phyloP scores from a whole-genome alignment of 2,888 invertebrate species.

The Steinernema scapterisci region DNA sequence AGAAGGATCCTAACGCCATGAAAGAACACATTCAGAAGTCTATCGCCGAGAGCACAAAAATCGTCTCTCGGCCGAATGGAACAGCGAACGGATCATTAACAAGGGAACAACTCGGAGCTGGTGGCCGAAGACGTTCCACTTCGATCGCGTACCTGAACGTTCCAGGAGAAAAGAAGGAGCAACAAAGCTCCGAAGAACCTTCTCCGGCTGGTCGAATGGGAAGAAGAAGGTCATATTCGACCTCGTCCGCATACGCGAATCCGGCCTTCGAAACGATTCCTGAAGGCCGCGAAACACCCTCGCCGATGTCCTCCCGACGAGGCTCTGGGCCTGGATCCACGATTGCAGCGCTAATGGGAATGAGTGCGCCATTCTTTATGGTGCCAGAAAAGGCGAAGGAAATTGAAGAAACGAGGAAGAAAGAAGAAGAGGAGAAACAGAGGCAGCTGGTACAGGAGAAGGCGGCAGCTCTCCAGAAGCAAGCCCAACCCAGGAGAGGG shows the following conservation, averaged over 20 bases:
- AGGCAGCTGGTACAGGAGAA: too few species aligned
- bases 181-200: background rate
- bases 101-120: slow-evolving; percentile 10
- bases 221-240: background rate
- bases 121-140: background rate
- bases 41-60: background rate
- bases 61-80: background rate
- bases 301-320: background rate
- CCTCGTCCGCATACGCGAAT: slow-evolving; percentile 10
- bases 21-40: background rate
- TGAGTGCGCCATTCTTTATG: background rate
- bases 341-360: background rate
- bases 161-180: background rate
- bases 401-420: background rate
- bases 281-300: slow-evolving; percentile 2
- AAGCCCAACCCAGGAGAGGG: background rate
- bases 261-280: slow-evolving; percentile 22
- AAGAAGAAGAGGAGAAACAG: too few species aligned
- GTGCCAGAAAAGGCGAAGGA: background rate
- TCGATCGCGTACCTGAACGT: slow-evolving; percentile 14
- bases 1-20: background rate
- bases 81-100: background rate
- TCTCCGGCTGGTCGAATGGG: background rate
- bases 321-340: background rate
- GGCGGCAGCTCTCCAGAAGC: background rate